A percentile compares a stretch with the other conserved stretches of the same genome.
Conservation (phyloP, 2,797 vertebrate genomes). For the Myiotriccus ornatus region DNA sequence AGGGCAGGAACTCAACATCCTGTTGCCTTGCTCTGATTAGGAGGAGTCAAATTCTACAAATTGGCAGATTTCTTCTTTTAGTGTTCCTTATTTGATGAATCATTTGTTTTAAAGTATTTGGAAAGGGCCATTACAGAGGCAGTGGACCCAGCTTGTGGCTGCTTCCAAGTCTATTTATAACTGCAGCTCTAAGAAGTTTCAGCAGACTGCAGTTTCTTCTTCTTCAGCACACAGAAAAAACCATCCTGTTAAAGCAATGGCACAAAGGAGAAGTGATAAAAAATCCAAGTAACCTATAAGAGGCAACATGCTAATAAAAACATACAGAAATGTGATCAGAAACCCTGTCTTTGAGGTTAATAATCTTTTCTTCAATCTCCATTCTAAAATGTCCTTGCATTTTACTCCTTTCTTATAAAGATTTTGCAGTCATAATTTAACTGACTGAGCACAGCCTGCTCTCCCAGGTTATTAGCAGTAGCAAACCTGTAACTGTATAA, state of each 20-base stretch:
- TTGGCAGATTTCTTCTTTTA: slow-evolving; percentile 82
- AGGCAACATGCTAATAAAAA: background rate
- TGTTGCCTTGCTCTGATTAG: slow-evolving; percentile 89
- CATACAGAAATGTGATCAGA: background rate
- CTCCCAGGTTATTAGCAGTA: background rate
- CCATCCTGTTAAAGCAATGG: slow-evolving; percentile 10
- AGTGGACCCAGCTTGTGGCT: slow-evolving; percentile 57
- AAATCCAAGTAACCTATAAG: background rate
- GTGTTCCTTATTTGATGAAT: slow-evolving; percentile 84
- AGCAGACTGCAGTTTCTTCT: slow-evolving; percentile 57
- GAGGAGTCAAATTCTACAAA: slow-evolving; percentile 89
- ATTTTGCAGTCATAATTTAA: background rate
- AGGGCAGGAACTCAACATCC: slow-evolving; percentile 91
- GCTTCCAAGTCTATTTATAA: slow-evolving; percentile 76
- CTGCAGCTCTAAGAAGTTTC: slow-evolving; percentile 5
- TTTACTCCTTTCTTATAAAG: background rate
- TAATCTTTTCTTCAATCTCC: background rate
- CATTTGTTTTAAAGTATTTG: slow-evolving; percentile 82
- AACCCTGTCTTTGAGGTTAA: background rate
- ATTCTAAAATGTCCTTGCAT: background rate
- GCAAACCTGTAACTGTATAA: background rate
- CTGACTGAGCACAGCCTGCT: background rate
- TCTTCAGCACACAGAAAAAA: slow-evolving; percentile 23
- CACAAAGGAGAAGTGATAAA: background rate
- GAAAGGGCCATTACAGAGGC: slow-evolving; percentile 69